Conservation (phyloP, 2,888 invertebrate genomes). For the Cantharis flavilabris region DNA sequence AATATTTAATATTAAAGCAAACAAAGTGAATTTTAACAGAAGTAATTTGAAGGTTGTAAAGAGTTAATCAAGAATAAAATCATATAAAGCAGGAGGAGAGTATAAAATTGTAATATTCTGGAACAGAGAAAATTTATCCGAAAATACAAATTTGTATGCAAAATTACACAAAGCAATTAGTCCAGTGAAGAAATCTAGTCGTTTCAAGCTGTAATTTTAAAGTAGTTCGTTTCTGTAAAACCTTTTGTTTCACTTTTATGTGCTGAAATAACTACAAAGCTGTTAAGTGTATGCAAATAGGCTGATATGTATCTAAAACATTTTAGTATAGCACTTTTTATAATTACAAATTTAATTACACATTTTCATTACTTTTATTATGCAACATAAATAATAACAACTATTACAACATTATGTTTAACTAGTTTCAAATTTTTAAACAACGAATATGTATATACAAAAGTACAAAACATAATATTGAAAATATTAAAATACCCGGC, state of each 20-base stretch:
- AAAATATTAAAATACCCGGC: not conserved
- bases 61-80: slow-evolving; percentile 48
- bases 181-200: slow-evolving; percentile 49
- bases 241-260: slow-evolving; percentile 31
- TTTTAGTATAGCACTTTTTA: not conserved
- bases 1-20: not conserved
- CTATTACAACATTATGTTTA: not conserved
- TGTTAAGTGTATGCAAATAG: slow-evolving; percentile 29
- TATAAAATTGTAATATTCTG: slow-evolving; percentile 44
- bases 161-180: slow-evolving; percentile 50
- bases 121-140: slow-evolving; percentile 28
- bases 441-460: not conserved
- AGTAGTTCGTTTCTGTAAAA: slow-evolving; percentile 29
- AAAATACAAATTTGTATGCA: slow-evolving; percentile 50
- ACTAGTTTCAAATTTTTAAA: not conserved
- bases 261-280: slow-evolving; percentile 24
- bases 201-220: slow-evolving; percentile 40
- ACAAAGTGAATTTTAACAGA: slow-evolving; percentile 34
- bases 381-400: not conserved
- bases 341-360: not conserved
- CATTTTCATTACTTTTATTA: not conserved
- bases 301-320: not conserved
- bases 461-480: not conserved
- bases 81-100: slow-evolving; percentile 44
- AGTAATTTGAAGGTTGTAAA: slow-evolving; percentile 42